Evolutionary conservation across 2,797 vertebrate genomes (phyloP), one percentile per base, ranked within the genome.

Genomic region (Zenarchopterus dispar): DNA sequence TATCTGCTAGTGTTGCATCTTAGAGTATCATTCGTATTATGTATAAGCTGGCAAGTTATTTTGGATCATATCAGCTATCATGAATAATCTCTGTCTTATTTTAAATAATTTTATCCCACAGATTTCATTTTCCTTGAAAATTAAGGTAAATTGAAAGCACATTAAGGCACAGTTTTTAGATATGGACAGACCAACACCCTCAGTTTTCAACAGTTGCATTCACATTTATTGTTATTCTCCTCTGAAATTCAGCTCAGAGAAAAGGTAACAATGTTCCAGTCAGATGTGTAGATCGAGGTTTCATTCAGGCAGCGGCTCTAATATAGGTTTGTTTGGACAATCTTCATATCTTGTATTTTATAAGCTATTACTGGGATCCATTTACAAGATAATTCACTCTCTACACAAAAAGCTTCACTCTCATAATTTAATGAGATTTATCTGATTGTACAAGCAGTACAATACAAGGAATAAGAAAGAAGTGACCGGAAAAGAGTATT

Each of bases 401-500:
- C 4, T 45, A 36, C 16, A 51, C 26, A 39, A 54, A 43, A 53
- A 15, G 9, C 33, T 36, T 36, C 19, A 13, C 42, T 24, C 22
- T 46, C 41, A 21, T 28, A 41, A 19, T 49, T 56, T 19, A 18
- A 10, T 22, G 39, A n/a, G 26, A 43, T 43, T 56, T 9, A 39
- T 17, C 28, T 45, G 16, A 44, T 42, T 23, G 19, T 33, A 16
- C 1, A 1, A 45, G 23, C 10, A 11, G 11, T 10, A 36, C 33
- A 36, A 13, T 36, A 13, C 33, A 36, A 36, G n/a, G 67, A 80
- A 66, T 58, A 55, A 33, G 19, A 22, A 23, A 50, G 67, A 41
- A 39, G 70, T 67, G 67, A 63, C 52, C 47, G n/a, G 57, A 47
- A 51, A 28, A 28, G 7, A 15, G 70, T 60, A 13, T 31, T 10